These are phyloP conservation scores for Synergus umbraculus DNA, from an alignment of 2,888 invertebrate genomes.

Conservation along the genomic window DNA sequence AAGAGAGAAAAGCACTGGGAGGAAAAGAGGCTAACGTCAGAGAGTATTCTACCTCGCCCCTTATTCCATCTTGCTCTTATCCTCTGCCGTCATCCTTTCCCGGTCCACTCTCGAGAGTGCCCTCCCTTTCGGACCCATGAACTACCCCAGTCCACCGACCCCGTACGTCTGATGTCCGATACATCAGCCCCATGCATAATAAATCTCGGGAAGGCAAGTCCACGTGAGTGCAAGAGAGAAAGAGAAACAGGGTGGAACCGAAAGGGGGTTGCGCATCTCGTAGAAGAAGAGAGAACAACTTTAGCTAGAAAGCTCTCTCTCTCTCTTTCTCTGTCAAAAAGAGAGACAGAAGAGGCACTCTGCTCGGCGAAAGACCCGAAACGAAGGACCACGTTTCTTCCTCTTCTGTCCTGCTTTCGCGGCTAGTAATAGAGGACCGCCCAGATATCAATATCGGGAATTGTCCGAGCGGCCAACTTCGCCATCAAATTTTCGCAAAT, in stretches of 20 bases:
- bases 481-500: conserved; percentile 67
- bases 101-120: conserved; percentile 68
- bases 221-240: conserved; percentile 46
- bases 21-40: conserved; percentile 49
- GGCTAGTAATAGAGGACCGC: conserved; percentile 62
- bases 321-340: conserved; percentile 44
- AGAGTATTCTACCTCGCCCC: conserved; percentile 50
- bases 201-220: conserved; percentile 63
- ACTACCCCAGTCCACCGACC: conserved; percentile 43
- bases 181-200: conserved; percentile 75
- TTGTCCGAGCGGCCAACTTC: conserved; percentile 65
- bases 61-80: conserved; percentile 64
- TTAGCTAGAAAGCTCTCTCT: conserved; percentile 20
- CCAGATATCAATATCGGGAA: conserved; percentile 70
- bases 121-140: conserved; percentile 40
- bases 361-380: conserved; percentile 58
- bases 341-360: conserved; percentile 42
- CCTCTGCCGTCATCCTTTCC: conserved; percentile 62
- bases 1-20: conserved; percentile 44
- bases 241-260: conserved; percentile 7
- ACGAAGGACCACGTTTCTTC: conserved; percentile 56
- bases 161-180: conserved; percentile 71
- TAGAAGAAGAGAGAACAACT: conserved; percentile 26
- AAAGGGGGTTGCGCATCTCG: conserved; percentile 30
- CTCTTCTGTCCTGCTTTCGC: conserved; percentile 19